These are phyloP conservation scores for Pangasius djambal DNA, from an alignment of 2,797 vertebrate species.

Conservation along the genomic window DNA sequence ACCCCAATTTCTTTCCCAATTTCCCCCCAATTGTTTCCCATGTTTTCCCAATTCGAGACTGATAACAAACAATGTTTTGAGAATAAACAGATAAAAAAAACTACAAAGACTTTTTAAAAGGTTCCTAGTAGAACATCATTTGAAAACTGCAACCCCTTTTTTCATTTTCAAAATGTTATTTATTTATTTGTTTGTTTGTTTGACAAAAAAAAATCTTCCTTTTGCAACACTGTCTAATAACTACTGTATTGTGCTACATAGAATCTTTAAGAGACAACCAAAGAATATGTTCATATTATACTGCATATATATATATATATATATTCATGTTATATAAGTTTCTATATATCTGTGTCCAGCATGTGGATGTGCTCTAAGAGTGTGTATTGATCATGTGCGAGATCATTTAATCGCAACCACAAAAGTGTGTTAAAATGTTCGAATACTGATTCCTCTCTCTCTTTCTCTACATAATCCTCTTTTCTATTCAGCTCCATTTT, in stretches of 20 bases:
- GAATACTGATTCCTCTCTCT: not conserved
- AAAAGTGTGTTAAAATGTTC: not conserved
- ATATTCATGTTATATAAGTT: too few species aligned
- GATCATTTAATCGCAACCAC: not conserved
- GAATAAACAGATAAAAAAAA: not conserved
- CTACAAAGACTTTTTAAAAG: not conserved
- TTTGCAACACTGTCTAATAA: too few species aligned
- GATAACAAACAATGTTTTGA: not conserved
- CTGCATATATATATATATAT: too few species aligned
- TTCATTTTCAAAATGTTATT: not conserved
- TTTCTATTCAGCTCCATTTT: conserved; percentile 71
- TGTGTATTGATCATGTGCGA: not conserved
- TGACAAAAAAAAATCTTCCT: too few species aligned
- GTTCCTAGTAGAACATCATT: not conserved
- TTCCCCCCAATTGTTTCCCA: not conserved
- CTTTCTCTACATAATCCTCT: conserved; percentile 64
- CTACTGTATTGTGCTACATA: too few species aligned
- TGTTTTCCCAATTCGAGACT: not conserved
- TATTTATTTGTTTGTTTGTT: not conserved
- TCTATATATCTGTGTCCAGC: not conserved
- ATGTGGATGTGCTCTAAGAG: not conserved
- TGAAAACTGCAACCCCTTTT: not conserved
- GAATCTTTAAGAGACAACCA: too few species aligned
- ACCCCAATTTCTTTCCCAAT: not conserved
- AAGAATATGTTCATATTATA: too few species aligned